These are phyloP conservation scores for Chloroceryle aenea DNA, from an alignment of 2,113 vertebrate species.

Conservation along the genomic window DNA sequence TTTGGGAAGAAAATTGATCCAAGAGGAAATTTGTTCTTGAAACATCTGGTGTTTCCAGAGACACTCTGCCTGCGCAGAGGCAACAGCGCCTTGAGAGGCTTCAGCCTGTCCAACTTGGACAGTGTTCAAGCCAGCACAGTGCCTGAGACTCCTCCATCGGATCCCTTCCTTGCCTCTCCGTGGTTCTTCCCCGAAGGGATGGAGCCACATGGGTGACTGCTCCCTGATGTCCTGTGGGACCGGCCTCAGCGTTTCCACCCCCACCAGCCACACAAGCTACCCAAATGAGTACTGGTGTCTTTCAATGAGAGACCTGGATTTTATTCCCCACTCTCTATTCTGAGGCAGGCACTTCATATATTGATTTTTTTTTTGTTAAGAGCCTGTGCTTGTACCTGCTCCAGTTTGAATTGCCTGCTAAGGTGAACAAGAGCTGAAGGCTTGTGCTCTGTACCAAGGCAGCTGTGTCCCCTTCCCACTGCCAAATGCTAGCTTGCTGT, in stretches of 20 bases:
- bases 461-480: neutral
- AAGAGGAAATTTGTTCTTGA: neutral
- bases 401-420: neutral
- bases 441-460: neutral
- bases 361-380: neutral
- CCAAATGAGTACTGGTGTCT: rapidly evolving
- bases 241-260: rapidly evolving
- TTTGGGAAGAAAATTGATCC: neutral
- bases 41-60: neutral
- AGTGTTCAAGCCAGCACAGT: rapidly evolving
- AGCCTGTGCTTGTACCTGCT: neutral
- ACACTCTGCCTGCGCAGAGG: neutral
- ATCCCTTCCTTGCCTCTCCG: neutral
- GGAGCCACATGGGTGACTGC: neutral
- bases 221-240: neutral
- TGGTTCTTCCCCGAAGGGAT: rapidly evolving
- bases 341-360: neutral
- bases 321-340: neutral
- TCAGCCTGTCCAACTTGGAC: neutral
- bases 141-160: rapidly evolving
- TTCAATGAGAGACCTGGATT: neutral
- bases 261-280: rapidly evolving
- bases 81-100: neutral
- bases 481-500: neutral
- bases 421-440: neutral